Evolutionary conservation across 1,140 invertebrate genomes (phyloP), one percentile per base, ranked within the genome.

Genomic region (Chironomus striatipennis): DNA sequence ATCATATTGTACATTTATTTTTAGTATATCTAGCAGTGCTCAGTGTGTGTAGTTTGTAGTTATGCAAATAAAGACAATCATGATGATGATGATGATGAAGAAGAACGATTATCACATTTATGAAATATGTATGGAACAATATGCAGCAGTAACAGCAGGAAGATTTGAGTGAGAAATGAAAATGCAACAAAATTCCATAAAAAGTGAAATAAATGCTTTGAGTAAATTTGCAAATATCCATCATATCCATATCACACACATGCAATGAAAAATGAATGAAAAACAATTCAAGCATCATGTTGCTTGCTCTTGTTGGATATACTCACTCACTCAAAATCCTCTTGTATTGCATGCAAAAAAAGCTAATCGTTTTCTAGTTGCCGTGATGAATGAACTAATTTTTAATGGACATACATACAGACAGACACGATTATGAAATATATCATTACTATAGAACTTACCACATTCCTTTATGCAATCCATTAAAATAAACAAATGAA

Each of bases 351-450:
- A 57, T 57, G 47, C 47, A 57, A n/a, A 12, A n/a, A 10, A 12
- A 7, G 64, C 64, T 67, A 67, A 67, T 47, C 43, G 64, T 67
- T 67, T 18, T 20, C 7, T 20, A 67, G 64, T 67, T 17, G 64
- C 64, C n/a, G 64, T n/a, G 64, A 67, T 67, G 64, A 67, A 67
- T 67, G 18, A 67, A 67, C 64, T 67, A 67, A 67, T 67, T 67
- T 47, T 67, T 67, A 67, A 67, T 67, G 64, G 64, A 67, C 64
- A 18, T 34, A 34, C 24, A n/a, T n/a, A 34, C 24, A 34, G 24
- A 5, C 24, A 34, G 24, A 34, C n/a, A n/a, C n/a, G 7, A 67
- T 15, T 20, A 67, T 7, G n/a, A 17, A 20, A 67, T 7, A 18
- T 18, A 67, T 17, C 64, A 20, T 7, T n/a, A n/a, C n/a, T n/a